Conservation (phyloP, 2,888 invertebrate genomes). For the Parthenolecanium corni region DNA sequence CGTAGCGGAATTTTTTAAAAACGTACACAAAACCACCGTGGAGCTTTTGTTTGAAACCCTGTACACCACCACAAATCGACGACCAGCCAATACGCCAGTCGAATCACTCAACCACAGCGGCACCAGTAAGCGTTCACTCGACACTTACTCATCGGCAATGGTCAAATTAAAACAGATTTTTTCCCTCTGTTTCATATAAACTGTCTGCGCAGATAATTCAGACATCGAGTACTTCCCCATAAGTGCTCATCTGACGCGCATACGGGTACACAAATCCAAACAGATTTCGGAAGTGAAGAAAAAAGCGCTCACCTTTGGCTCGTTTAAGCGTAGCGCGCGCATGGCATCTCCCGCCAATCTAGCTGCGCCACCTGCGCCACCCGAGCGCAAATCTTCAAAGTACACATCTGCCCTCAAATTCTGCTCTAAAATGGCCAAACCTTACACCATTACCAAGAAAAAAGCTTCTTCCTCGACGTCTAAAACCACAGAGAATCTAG, state of each 20-base stretch:
- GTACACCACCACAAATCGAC: no score
- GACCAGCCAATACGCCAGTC: no score
- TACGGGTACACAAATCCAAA: slow-evolving; percentile 57
- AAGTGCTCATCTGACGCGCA: slow-evolving; percentile 66
- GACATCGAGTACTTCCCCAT: slow-evolving; percentile 73
- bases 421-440: slow-evolving; percentile 20
- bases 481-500: not conserved
- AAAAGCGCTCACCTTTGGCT: slow-evolving; percentile 45
- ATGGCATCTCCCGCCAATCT: slow-evolving; percentile 34
- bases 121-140: no score
- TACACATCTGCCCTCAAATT: slow-evolving; percentile 54
- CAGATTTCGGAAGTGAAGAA: slow-evolving; percentile 43
- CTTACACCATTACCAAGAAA: slow-evolving; percentile 13
- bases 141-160: no score
- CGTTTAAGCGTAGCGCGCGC: slow-evolving; percentile 47
- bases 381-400: slow-evolving; percentile 62
- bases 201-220: slow-evolving; percentile 41
- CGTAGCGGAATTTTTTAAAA: no score
- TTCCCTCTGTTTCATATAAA: slow-evolving; percentile 37
- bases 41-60: no score
- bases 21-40: no score
- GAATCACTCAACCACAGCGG: no score
- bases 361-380: slow-evolving; percentile 55
- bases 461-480: not conserved
- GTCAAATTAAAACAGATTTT: not conserved